Conservation (phyloP, 2,113 vertebrate species). For the Cyprinodon tularosa region DNA sequence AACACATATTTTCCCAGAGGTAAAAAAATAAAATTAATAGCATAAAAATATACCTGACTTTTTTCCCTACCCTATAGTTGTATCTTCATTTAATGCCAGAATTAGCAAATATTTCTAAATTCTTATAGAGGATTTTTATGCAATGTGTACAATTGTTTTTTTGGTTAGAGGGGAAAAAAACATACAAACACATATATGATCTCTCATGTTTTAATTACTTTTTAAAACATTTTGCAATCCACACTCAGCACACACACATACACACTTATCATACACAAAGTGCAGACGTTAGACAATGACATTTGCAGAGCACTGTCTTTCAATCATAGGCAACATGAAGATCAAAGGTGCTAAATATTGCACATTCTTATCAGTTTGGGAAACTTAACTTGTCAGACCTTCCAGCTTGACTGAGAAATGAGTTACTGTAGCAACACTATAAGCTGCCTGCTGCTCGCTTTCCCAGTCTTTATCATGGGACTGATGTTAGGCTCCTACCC, state of each 20-base stretch:
- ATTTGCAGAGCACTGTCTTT: slow-evolving; percentile 53
- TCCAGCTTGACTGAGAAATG: slow-evolving; percentile 37
- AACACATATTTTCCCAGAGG: not conserved
- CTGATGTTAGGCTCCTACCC: slow-evolving; percentile 30
- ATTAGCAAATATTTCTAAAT: not conserved
- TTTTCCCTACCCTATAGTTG: not conserved
- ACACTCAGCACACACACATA: slow-evolving; percentile 27
- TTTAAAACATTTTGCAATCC: slow-evolving; percentile 41
- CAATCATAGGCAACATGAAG: slow-evolving; percentile 62
- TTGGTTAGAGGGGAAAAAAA: not conserved
- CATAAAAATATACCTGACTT: not conserved
- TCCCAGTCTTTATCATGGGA: slow-evolving; percentile 37
- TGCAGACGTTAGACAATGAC: slow-evolving; percentile 65
- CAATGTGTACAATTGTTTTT: not conserved
- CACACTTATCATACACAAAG: slow-evolving; percentile 47
- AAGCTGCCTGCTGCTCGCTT: not conserved
- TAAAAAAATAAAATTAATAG: not conserved
- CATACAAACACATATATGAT: not conserved
- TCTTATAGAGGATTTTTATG: not conserved
- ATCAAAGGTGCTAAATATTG: slow-evolving; percentile 68
- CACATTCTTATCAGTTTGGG: slow-evolving; percentile 58
- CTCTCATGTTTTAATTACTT: slow-evolving; percentile 52
- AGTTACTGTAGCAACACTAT: not conserved
- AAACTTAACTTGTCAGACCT: slow-evolving; percentile 48
- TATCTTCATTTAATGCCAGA: not conserved